Evolutionary conservation across 1,140 invertebrate genomes (phyloP).

Genomic region (Drosophila parabipectinata): DNA sequence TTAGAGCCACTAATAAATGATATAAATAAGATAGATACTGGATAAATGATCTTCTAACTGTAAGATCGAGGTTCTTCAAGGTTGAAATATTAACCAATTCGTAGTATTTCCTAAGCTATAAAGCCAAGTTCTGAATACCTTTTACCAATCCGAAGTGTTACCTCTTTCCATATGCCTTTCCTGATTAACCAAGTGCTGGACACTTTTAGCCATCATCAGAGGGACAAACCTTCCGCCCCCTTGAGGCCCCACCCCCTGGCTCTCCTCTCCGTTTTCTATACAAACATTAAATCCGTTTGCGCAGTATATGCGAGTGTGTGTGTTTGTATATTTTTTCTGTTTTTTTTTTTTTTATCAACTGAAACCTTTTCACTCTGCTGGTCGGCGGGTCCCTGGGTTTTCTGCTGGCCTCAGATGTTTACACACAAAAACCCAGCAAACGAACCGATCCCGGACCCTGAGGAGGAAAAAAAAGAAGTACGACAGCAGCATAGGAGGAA

Average conservation of each 20-base stretch:
- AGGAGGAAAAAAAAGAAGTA: constrained; percentile 15
- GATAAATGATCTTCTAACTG: too few relatives aligned
- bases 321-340: constrained; percentile 61
- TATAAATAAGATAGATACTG: too few relatives aligned
- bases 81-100: too few relatives aligned
- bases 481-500: constrained; percentile 9
- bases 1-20: too few relatives aligned
- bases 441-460: constrained; percentile 45
- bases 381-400: constrained; percentile 34
- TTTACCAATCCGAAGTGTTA: not conserved
- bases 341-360: constrained; percentile 69
- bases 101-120: too few relatives aligned
- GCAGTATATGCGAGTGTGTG: constrained; percentile 34
- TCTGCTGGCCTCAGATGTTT: constrained; percentile 59
- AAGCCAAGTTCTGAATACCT: too few relatives aligned
- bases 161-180: constrained; percentile 14
- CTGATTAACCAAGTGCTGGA: constrained; percentile 16
- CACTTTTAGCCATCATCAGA: constrained; percentile 28
- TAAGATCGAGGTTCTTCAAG: too few relatives aligned
- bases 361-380: constrained; percentile 68
- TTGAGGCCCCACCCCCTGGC: not conserved
- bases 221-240: constrained; percentile 48
- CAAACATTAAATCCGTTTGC: constrained; percentile 73
- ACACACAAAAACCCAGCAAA: constrained; percentile 66
- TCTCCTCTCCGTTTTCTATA: constrained; percentile 57